Conservation (phyloP, 2,797 vertebrate species). For the Smutsia temminckii region DNA sequence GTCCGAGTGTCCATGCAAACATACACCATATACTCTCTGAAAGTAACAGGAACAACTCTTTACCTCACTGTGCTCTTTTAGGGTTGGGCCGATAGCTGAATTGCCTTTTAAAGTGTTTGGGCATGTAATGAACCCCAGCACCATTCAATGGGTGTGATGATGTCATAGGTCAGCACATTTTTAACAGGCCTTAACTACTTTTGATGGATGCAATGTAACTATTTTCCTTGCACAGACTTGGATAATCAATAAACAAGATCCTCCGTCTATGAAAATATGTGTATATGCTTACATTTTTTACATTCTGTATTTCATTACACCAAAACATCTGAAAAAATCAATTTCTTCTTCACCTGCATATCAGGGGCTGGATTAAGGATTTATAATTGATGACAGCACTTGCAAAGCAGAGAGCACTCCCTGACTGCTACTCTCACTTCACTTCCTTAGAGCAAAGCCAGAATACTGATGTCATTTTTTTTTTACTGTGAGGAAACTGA, state of each 20-base stretch:
- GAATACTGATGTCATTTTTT: slow-evolving; percentile 67
- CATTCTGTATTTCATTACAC: slow-evolving; percentile 60
- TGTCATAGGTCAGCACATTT: background rate
- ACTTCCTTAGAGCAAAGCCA: slow-evolving; percentile 39
- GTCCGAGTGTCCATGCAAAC: background rate
- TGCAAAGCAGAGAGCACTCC: slow-evolving; percentile 33
- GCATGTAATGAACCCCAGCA: background rate
- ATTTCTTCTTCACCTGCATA: slow-evolving; percentile 71
- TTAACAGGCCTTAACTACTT: slow-evolving; percentile 14
- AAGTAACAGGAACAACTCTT: background rate
- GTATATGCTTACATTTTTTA: slow-evolving; percentile 53
- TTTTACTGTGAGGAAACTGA: slow-evolving; percentile 48
- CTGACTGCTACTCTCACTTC: slow-evolving; percentile 32
- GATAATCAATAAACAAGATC: slow-evolving; percentile 53
- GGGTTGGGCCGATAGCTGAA: background rate
- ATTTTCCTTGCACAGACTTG: slow-evolving; percentile 54
- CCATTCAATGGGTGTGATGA: background rate
- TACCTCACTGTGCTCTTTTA: background rate
- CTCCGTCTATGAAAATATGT: slow-evolving; percentile 51
- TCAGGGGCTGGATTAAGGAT: slow-evolving; percentile 69
- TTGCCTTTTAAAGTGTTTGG: background rate
- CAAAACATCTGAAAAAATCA: slow-evolving; percentile 69
- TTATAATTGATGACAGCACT: slow-evolving; percentile 73
- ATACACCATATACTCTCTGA: accelerated
- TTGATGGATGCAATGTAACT: background rate